A percentile compares a stretch with the other conserved stretches of the same genome.
Conservation (phyloP, 2,797 vertebrate species). For the Mus caroli region DNA sequence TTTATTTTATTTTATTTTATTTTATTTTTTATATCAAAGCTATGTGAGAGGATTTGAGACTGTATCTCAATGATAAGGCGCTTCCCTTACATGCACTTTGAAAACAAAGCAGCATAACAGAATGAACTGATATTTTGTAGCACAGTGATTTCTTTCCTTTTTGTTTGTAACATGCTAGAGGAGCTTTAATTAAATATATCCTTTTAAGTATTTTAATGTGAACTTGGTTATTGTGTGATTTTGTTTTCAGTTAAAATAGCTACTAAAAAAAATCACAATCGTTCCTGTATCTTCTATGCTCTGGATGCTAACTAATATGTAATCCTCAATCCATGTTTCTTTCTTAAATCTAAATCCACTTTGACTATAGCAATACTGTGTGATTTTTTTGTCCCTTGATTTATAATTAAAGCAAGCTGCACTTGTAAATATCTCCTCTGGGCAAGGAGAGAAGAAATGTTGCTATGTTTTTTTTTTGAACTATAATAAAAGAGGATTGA, state of each 20-base stretch:
- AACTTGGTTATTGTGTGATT: background rate
- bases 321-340: constrained; percentile 35
- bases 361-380: background rate
- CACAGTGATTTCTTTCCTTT: background rate
- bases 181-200: background rate
- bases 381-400: constrained; percentile 56
- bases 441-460: constrained; percentile 63
- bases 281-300: background rate
- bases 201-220: background rate
- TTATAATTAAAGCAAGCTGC: constrained; percentile 73
- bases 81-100: background rate
- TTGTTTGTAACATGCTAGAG: background rate
- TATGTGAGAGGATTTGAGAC: background rate
- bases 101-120: background rate
- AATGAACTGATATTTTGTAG: background rate
- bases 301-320: constrained; percentile 35
- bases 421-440: constrained; percentile 63
- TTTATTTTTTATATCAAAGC: background rate
- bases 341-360: constrained; percentile 62
- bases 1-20: constrained; percentile 3
- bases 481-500: constrained; percentile 72
- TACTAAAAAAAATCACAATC: background rate
- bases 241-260: constrained; percentile 53
- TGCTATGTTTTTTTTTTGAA: constrained; percentile 83
- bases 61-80: background rate